Evolutionary conservation across 1,140 invertebrate genomes (phyloP).

Genomic region (Aphis craccivora): DNA sequence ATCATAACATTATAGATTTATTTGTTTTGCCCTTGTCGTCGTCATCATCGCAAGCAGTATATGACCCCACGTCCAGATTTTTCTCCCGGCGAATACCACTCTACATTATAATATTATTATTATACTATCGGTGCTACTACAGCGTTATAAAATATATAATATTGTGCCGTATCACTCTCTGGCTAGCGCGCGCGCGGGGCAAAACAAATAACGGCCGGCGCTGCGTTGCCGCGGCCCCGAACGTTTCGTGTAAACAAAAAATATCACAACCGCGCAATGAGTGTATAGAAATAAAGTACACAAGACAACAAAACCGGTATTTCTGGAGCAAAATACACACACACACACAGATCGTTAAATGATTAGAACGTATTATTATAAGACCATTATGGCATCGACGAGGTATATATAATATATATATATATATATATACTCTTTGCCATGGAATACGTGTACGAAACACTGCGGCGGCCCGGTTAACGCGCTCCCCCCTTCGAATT

Average conservation of each 20-base stretch:
- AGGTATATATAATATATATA: background rate
- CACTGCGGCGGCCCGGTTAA: background rate
- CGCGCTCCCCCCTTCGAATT: background rate
- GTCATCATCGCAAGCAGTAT: background rate
- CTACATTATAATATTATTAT: background rate
- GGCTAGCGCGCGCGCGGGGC: background rate
- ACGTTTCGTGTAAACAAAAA: slow-evolving; percentile 46
- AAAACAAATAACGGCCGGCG: background rate
- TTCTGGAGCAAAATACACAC: slow-evolving; percentile 45
- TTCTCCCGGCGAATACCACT: slow-evolving; percentile 4
- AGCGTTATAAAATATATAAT: background rate
- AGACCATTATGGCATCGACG: background rate
- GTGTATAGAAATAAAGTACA: background rate
- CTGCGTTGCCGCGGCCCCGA: background rate
- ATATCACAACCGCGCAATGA: background rate
- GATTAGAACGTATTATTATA: slow-evolving; percentile 33
- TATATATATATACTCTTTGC: background rate
- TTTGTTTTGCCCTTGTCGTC: slow-evolving; percentile 51
- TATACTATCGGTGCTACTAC: background rate
- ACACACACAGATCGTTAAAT: background rate
- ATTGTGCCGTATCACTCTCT: slow-evolving; percentile 43
- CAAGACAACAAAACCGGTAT: slow-evolving; percentile 35
- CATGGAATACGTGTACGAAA: background rate
- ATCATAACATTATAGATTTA: slow-evolving; percentile 55
- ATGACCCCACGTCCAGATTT: slow-evolving; percentile 22